Evolutionary conservation across 2,888 invertebrate species (phyloP), one percentile per base, ranked within the genome.

Genomic region (Cheilosia impressa): DNA sequence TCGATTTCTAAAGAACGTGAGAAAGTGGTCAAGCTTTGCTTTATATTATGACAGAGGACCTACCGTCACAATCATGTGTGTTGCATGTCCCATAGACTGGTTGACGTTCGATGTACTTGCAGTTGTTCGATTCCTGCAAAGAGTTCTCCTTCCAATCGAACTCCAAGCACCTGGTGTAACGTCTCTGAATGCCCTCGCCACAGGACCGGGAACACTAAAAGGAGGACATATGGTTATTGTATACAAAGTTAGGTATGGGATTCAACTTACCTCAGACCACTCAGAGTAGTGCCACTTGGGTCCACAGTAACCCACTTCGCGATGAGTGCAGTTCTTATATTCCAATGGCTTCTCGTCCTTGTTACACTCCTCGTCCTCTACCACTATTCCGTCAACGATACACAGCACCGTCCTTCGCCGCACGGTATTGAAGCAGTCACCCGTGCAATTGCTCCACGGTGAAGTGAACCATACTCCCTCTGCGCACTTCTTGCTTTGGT

Each of bases 391-490:
- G 53, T 89, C 87, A 45, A 88, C 80, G 4, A 91, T 71, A 31
- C 91, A 91, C 17, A 90, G 60, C 9, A 91, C 90, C 10, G 80
- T 75, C 10, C 91, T 89, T 19, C 85, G 88, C 5, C 89, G 88
- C 19, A 89, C 87, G 43, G 90, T 72, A 71, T 89, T 90, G 52
- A 90, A 92, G 47, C 93, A 93, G 58, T 90, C 90, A 1, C 90
- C 90, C 0, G 88, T 87, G 63, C 90, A 91, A 47, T 92, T 88
- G 45, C 94, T 93, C 95, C 96, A 96, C 7, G 95, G 94, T 47
- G 97, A 96, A 38, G 95, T 94, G 90, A 97, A 97, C 98, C 98
- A 98, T 89, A 95, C 94, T 3, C 96, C 95, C 45, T 91, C 92
- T 88, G 93, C 94, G 91, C 95, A 97, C 89, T 93, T 94, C 84